A percentile compares a stretch with the other conserved stretches of the same genome.
Evolutionary conservation across 2,888 invertebrate species (phyloP).

Genomic region (Baronia brevicornis): DNA sequence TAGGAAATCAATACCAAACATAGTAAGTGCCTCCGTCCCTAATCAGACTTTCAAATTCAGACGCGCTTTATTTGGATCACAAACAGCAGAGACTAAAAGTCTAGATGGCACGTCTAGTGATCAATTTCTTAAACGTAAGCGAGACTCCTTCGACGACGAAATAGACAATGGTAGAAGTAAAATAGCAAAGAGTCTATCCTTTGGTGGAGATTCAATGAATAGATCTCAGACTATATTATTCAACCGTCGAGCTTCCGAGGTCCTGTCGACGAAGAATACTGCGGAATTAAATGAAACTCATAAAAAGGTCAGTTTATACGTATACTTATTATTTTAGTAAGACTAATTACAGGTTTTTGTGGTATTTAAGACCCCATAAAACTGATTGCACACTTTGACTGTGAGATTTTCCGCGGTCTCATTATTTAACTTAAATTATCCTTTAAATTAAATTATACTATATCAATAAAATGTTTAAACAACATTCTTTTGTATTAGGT

Average conservation of each 20-base stretch:
- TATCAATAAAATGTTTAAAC: no score
- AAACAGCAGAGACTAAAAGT: slow-evolving; percentile 55
- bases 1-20: slow-evolving; percentile 36
- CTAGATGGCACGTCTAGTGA: slow-evolving; percentile 47
- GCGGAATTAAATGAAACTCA: slow-evolving; percentile 77
- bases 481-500: no score
- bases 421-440: no score
- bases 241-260: slow-evolving; percentile 55
- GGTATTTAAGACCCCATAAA: no score
- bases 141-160: slow-evolving; percentile 58
- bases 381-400: no score
- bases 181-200: slow-evolving; percentile 76
- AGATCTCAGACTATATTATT: slow-evolving; percentile 33
- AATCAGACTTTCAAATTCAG: slow-evolving; percentile 76
- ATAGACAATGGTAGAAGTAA: slow-evolving; percentile 54
- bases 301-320: slow-evolving; percentile 71
- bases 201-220: slow-evolving; percentile 60
- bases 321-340: slow-evolving; percentile 2
- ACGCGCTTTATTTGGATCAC: slow-evolving; percentile 79
- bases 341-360: no score
- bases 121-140: slow-evolving; percentile 61
- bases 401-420: no score
- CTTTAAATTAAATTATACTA: no score
- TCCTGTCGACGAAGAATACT: slow-evolving; percentile 39
- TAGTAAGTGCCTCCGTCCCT: slow-evolving; percentile 56